Percentiles rank a stretch among this genome's conserved stretches.
These are phyloP conservation scores for Leontopithecus rosalia DNA, from an alignment of 2,797 vertebrate species.

Conservation along the genomic window DNA sequence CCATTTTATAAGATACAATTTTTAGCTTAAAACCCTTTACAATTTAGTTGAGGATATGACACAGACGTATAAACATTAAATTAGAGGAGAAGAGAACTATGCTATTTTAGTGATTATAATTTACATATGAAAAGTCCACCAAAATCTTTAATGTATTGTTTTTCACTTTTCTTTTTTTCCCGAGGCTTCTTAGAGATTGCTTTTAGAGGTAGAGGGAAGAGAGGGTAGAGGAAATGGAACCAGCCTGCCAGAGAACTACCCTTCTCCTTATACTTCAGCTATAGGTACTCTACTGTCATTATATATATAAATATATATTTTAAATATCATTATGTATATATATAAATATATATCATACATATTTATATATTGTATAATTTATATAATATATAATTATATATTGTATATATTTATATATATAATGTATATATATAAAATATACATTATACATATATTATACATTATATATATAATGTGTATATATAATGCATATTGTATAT, in stretches of 20 bases:
- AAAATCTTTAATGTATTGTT: neutral
- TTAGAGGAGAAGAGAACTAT: neutral
- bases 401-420: too few species aligned
- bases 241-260: neutral
- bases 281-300: neutral
- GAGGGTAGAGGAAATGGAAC: neutral
- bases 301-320: too few species aligned
- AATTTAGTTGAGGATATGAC: neutral
- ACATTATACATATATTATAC: too few species aligned
- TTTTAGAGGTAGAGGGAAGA: neutral
- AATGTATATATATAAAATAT: too few species aligned
- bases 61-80: neutral
- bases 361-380: too few species aligned
- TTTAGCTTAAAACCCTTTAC: neutral
- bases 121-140: neutral
- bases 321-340: too few species aligned
- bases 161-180: neutral
- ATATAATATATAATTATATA: too few species aligned
- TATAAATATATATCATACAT: too few species aligned
- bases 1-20: neutral
- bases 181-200: neutral
- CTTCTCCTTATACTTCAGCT: neutral
- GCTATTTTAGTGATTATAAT: conserved; percentile 9
- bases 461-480: too few species aligned
- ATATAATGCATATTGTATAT: too few species aligned